Conservation (phyloP, 2,888 invertebrate genomes). For the Listrodromus nycthemerus region DNA sequence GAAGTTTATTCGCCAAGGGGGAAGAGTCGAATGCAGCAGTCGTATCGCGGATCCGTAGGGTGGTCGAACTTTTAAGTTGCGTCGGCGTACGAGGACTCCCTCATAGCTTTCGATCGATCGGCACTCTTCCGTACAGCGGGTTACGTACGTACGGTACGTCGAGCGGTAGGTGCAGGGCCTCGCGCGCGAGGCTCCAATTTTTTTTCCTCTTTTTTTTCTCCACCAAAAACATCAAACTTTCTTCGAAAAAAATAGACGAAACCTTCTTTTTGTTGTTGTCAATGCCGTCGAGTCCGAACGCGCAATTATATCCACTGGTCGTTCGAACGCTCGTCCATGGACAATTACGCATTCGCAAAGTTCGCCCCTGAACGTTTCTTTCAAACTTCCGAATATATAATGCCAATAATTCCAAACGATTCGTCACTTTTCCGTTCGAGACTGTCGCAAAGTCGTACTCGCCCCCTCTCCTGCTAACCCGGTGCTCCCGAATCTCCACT, state of each 20-base stretch:
- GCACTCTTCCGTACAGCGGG: conserved; percentile 56
- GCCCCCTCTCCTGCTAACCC: not conserved
- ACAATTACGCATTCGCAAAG: conserved; percentile 29
- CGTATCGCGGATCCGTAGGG: conserved; percentile 56
- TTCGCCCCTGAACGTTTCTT: conserved; percentile 3
- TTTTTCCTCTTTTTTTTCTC: conserved; percentile 11
- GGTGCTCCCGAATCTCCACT: not conserved
- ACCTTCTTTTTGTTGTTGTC: not conserved
- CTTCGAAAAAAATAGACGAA: not conserved
- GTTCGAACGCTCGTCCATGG: not conserved
- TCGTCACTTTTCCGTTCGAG: conserved; percentile 14
- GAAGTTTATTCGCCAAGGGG: conserved; percentile 44
- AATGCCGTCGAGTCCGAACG: not conserved
- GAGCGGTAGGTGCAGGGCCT: conserved; percentile 48
- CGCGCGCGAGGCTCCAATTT: conserved; percentile 27
- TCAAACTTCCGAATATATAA: conserved; percentile 28
- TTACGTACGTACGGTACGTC: conserved; percentile 41
- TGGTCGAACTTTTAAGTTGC: conserved; percentile 68
- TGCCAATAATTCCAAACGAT: conserved; percentile 25
- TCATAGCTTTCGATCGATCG: conserved; percentile 68
- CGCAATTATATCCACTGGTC: conserved; percentile 12
- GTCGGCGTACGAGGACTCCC: conserved; percentile 68
- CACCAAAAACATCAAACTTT: not conserved
- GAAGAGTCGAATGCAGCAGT: conserved; percentile 62
- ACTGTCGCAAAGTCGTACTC: not conserved